Percentiles rank a stretch among this genome's conserved stretches.
phyloP scores from a whole-genome alignment of 2,797 vertebrate species.

The Sebastes matsubarae region DNA sequence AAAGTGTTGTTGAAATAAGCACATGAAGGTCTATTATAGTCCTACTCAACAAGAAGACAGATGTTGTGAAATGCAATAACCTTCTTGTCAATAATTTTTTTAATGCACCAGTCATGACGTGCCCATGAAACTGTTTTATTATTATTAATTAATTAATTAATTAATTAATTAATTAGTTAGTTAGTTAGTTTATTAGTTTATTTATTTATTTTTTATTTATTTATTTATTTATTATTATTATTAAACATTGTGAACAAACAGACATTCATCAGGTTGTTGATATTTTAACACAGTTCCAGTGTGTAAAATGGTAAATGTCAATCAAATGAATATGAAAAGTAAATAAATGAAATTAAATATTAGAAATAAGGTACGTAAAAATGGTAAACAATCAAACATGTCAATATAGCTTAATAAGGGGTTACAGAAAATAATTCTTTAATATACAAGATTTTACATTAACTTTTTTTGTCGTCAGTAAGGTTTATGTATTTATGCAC shows the following conservation, averaged over 20 bases:
- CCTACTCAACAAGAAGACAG: background rate
- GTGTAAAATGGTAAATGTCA: background rate
- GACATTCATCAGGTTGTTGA: background rate
- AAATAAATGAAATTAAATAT: background rate
- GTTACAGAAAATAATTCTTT: background rate
- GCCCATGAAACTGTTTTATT: background rate
- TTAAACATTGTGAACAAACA: background rate
- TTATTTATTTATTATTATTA: no score
- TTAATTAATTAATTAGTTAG: no score
- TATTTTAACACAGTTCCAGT: background rate
- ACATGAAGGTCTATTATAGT: background rate
- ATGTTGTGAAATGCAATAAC: background rate
- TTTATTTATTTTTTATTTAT: no score
- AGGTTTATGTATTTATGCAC: rapidly evolving
- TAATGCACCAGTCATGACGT: background rate
- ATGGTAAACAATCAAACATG: background rate
- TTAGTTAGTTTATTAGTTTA: no score
- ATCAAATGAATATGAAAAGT: background rate
- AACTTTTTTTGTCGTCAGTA: background rate
- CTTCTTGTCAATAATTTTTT: background rate
- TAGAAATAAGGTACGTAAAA: background rate
- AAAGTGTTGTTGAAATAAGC: background rate
- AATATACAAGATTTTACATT: background rate
- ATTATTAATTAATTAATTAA: no score
- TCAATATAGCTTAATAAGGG: background rate